phyloP scores from a whole-genome alignment of 23 tunicate genomes.

The Trididemnum nubilum region DNA sequence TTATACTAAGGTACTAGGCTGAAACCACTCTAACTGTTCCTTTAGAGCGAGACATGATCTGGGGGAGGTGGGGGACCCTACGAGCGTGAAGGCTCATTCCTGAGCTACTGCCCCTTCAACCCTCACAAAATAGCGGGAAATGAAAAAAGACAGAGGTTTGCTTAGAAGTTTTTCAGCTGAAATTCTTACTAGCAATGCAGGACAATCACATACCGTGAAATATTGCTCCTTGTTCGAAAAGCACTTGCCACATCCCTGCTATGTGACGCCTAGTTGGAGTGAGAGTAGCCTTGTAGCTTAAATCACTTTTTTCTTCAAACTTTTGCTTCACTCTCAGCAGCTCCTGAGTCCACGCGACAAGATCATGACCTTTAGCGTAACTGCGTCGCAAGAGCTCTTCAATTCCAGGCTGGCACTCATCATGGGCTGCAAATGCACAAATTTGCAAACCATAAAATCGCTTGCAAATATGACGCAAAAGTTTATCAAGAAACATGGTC shows the following conservation, averaged over 20 bases:
- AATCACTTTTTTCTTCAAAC: conserved; percentile 14
- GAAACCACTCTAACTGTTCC: no score
- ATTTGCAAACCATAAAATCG: no score
- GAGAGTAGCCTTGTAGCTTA: conserved; percentile 12
- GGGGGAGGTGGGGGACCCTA: no score
- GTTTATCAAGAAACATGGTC: not conserved
- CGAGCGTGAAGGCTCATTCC: no score
- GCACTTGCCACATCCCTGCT: conserved; percentile 84
- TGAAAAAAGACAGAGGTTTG: no score
- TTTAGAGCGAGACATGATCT: no score
- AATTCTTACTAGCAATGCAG: no score
- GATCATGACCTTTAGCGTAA: conserved; percentile 65
- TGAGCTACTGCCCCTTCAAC: no score
- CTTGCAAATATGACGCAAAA: not conserved
- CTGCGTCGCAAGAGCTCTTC: conserved; percentile 11
- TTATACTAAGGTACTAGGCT: no score
- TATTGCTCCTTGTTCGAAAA: conserved; percentile 75
- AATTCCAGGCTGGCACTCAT: conserved; percentile 1
- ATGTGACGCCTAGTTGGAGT: conserved; percentile 30
- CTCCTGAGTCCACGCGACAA: conserved; percentile 71
- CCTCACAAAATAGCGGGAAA: no score
- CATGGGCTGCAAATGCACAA: no score
- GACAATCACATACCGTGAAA: conserved; percentile 54
- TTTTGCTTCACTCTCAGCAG: conserved; percentile 16
- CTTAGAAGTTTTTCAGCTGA: no score